These are phyloP conservation scores for Megamerina dolium DNA, from an alignment of 2,888 invertebrate species.

Conservation along the genomic window DNA sequence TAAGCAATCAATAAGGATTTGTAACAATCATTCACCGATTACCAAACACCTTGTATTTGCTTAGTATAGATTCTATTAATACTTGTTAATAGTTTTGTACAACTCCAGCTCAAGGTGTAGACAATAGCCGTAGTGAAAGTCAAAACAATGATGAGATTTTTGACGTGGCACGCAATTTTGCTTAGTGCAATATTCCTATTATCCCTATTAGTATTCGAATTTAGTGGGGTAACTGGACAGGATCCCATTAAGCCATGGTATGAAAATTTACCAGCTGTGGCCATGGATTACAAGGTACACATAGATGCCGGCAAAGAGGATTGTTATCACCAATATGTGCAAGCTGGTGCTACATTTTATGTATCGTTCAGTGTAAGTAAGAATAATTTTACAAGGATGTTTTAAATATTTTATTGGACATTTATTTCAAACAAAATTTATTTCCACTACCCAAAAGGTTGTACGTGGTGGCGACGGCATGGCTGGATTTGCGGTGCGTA, in stretches of 20 bases:
- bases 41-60: too few relatives aligned
- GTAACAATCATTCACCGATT: too few relatives aligned
- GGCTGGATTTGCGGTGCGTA: constrained; percentile 85
- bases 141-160: constrained; percentile 26
- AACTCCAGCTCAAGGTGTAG: too few relatives aligned
- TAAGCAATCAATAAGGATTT: too few relatives aligned
- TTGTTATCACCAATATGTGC: constrained; percentile 91
- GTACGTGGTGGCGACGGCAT: constrained; percentile 89
- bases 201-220: constrained; percentile 21
- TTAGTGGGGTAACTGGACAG: constrained; percentile 28
- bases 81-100: too few relatives aligned
- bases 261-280: constrained; percentile 81
- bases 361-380: constrained; percentile 81
- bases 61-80: too few relatives aligned
- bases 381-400: constrained; percentile 10
- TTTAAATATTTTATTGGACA: not conserved
- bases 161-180: constrained; percentile 43
- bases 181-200: constrained; percentile 26
- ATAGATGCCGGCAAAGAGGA: constrained; percentile 93
- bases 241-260: constrained; percentile 69
- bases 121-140: constrained; percentile 17
- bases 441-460: constrained; percentile 66
- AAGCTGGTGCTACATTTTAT: constrained; percentile 86
- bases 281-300: constrained; percentile 94
- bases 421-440: not conserved